phyloP scores from a whole-genome alignment of 2,113 vertebrate species.

The Chaetura pelagica region DNA sequence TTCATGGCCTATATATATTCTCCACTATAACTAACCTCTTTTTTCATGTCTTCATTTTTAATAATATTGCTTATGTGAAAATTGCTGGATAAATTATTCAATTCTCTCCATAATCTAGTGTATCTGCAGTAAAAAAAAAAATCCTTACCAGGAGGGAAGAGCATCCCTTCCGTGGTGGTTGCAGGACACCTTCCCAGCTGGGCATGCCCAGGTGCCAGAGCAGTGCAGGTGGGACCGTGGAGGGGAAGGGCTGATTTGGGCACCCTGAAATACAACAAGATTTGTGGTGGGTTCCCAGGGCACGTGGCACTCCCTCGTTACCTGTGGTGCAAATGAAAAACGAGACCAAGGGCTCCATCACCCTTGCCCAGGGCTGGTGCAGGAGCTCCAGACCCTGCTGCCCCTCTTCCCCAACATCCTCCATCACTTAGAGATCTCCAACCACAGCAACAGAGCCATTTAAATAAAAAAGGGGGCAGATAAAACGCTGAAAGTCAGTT shows the following conservation, averaged over 20 bases:
- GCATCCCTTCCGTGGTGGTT: neutral
- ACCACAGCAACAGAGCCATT: slow-evolving; percentile 9
- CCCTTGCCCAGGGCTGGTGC: neutral
- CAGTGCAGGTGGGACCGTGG: neutral
- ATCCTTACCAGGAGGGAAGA: neutral
- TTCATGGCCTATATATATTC: slow-evolving; percentile 71
- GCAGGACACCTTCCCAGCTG: neutral
- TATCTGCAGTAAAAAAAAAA: slow-evolving; percentile 64
- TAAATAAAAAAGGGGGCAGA: slow-evolving; percentile 64
- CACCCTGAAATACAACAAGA: neutral
- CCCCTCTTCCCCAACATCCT: slow-evolving; percentile 21
- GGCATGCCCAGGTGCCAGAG: fast-evolving
- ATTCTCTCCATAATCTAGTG: slow-evolving; percentile 66
- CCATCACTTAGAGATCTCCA: neutral
- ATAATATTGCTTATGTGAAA: slow-evolving; percentile 78
- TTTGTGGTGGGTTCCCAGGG: neutral
- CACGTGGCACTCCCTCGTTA: neutral
- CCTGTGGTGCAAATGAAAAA: neutral
- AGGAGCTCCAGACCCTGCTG: neutral
- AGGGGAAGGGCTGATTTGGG: neutral
- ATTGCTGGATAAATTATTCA: slow-evolving; percentile 79
- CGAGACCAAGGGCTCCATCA: neutral
- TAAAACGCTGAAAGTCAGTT: slow-evolving; percentile 64
- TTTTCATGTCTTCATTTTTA: slow-evolving; percentile 75
- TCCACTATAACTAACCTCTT: slow-evolving; percentile 68